Conservation (phyloP, 2,797 vertebrate species). For the Martes flavigula region DNA sequence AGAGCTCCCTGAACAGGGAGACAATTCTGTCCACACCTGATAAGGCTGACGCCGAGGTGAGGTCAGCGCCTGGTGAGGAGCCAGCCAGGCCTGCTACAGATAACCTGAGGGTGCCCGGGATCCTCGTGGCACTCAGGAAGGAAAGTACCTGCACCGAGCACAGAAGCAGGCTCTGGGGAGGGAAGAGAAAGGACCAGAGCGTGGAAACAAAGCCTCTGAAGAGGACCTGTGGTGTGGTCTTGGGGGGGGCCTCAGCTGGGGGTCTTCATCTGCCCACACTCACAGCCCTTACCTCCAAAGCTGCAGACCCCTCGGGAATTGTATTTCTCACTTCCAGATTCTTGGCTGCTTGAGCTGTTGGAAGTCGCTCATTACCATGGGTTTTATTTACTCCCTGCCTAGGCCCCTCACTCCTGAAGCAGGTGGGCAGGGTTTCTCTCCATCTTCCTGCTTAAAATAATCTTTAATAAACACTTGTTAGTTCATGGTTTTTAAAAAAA, state of each 20-base stretch:
- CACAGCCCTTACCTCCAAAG: constrained; percentile 24
- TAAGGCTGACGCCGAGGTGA: constrained; percentile 75
- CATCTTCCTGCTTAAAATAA: constrained; percentile 17
- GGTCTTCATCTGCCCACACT: neutral
- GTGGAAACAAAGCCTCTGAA: neutral
- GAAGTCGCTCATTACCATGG: neutral
- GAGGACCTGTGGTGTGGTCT: neutral
- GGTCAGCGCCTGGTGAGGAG: constrained; percentile 67
- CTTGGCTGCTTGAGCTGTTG: neutral
- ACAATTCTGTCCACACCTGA: constrained; percentile 67
- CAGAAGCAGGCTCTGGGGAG: neutral
- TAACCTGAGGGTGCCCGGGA: constrained; percentile 32
- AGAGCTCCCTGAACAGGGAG: constrained; percentile 9
- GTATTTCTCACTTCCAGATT: neutral
- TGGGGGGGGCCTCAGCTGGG: neutral
- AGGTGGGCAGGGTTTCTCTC: neutral
- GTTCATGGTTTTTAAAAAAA: neutral
- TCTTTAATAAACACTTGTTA: neutral
- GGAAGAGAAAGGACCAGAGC: neutral
- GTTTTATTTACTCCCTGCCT: neutral
- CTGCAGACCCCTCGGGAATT: neutral
- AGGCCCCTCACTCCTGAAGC: neutral
- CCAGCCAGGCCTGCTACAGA: neutral
- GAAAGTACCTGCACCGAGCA: neutral
- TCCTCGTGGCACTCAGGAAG: neutral